Evolutionary conservation across 2,888 invertebrate species (phyloP), one percentile per base, ranked within the genome.

Genomic region (Cataglyphis livida): DNA sequence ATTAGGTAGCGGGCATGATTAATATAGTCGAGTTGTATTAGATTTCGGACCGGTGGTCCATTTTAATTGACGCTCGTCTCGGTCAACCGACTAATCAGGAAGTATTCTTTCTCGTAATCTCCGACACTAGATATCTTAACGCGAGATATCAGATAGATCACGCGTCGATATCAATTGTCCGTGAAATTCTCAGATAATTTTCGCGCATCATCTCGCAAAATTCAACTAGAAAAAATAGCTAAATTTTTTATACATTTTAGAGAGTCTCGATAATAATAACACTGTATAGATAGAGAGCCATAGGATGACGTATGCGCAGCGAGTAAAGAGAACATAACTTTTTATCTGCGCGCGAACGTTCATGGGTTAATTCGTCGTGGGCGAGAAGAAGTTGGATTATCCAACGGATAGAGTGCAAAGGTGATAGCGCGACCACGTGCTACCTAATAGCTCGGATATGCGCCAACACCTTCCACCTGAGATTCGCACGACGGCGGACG

Each of bases 401-500:
- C n/a, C 48, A 44, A 3, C 12, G 68, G 15, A 51, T 32, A 74
- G 38, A 38, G 66, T 65, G 78, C 59, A 25, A 70, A 61, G 59
- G 44, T 79, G 59, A 70, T 70, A 79, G 54, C 18, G 54, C 18
- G 32, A 41, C 32, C 70, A 70, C 68, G 76, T 74, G 66, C 83
- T 79, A 85, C 86, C 82, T 88, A 88, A 88, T 82, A 84, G 84
- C 73, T 86, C 59, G 65, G 51, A 82, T 85, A 82, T 59, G 51
- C 35, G 79, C 81, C 78, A 48, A 57, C 76, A 62, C 35, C 76
- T 76, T 79, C 78, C 64, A 82, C 21, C 21, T n/a, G 41, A 38
- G 41, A 64, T 44, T 61, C 68, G 25, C 44, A 41, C n/a, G 21
- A 35, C 41, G 64, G 44, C 28, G 71, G 68, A 83, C 71, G 74